Evolutionary conservation across 2,113 vertebrate species (phyloP).

Genomic region (Saguinus imperator): DNA sequence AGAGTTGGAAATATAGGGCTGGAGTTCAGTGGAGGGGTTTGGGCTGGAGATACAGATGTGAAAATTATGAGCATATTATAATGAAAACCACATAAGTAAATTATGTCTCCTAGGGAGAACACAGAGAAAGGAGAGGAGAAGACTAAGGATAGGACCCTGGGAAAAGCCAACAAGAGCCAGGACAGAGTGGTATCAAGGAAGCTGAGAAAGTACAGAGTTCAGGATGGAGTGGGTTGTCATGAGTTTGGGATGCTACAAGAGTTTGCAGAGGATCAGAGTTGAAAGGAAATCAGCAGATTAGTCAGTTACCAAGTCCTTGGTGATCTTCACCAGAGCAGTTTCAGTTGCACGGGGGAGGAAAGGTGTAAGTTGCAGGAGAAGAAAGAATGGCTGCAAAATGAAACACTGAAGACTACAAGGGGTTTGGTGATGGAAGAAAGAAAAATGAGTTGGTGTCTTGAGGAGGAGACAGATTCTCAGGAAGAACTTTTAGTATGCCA

Average conservation of each 20-base stretch:
- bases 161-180: neutral
- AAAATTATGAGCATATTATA: neutral
- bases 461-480: neutral
- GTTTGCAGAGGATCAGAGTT: neutral
- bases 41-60: neutral
- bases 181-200: neutral
- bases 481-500: neutral
- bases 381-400: neutral
- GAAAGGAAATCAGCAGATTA: neutral
- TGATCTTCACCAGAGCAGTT: neutral
- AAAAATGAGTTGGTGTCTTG: neutral
- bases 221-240: neutral
- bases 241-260: neutral
- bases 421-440: neutral
- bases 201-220: neutral
- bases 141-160: neutral
- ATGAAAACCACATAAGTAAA: neutral
- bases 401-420: neutral
- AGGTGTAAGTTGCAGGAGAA: neutral
- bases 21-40: neutral
- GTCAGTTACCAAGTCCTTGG: neutral
- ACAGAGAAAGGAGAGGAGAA: neutral
- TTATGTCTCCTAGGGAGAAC: neutral
- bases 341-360: neutral
- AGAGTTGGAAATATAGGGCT: neutral